Evolutionary conservation across 2,888 invertebrate genomes (phyloP).

Genomic region (Sminthurinus aureus): DNA sequence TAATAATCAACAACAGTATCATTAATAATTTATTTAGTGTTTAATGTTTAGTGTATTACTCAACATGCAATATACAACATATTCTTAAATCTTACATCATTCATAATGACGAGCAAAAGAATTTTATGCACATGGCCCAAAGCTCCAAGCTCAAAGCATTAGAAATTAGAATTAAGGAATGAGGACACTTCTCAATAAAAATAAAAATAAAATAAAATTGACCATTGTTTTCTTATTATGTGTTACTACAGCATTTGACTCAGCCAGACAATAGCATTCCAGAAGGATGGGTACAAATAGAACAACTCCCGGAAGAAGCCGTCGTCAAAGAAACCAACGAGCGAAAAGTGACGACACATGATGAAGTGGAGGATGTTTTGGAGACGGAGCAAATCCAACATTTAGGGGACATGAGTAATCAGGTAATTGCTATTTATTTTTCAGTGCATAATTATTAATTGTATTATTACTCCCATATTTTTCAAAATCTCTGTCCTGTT

Average conservation of each 20-base stretch:
- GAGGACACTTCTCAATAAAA: too few species aligned
- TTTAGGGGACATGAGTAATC: constrained; percentile 84
- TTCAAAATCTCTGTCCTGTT: too few species aligned
- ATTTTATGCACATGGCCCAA: neutral
- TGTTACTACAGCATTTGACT: constrained; percentile 1
- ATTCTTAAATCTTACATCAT: neutral
- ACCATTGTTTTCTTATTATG: too few species aligned
- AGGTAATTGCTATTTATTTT: constrained; percentile 68
- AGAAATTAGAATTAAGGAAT: neutral
- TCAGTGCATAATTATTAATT: too few species aligned
- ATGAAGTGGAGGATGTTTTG: constrained; percentile 80
- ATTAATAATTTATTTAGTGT: neutral
- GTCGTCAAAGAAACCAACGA: constrained; percentile 82
- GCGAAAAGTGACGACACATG: constrained; percentile 78
- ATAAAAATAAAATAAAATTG: too few species aligned
- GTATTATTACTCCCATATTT: too few species aligned
- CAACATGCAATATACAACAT: too few species aligned
- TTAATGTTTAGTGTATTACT: too few species aligned
- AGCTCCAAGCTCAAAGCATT: neutral
- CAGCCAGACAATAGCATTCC: constrained; percentile 62
- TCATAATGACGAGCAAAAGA: neutral
- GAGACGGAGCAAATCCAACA: constrained; percentile 87
- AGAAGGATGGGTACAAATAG: constrained; percentile 68
- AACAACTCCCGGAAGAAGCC: constrained; percentile 71
- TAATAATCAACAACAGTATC: neutral